Conservation (phyloP, 2,888 invertebrate species). For the Ormyrus thymus region DNA sequence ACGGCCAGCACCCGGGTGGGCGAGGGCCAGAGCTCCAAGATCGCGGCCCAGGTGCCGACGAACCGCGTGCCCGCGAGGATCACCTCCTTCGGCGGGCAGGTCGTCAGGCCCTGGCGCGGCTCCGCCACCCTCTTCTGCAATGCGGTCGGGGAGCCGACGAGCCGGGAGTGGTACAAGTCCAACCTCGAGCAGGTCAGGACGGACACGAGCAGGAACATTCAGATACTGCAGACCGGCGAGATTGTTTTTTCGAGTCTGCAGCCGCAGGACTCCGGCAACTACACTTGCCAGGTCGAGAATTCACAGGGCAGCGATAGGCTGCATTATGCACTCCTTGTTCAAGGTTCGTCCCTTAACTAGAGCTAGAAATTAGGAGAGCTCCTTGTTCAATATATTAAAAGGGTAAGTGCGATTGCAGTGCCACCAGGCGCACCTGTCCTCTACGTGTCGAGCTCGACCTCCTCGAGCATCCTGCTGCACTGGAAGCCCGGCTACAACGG, state of each 20-base stretch:
- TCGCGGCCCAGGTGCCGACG: constrained; percentile 81
- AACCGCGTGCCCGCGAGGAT: constrained; percentile 82
- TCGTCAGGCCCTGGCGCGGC: constrained; percentile 82
- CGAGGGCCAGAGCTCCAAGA: constrained; percentile 84
- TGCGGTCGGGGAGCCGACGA: constrained; percentile 80
- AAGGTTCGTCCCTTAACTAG: too few relatives aligned
- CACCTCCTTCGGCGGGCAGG: constrained; percentile 82
- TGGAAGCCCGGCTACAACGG: constrained; percentile 85
- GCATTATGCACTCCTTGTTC: constrained; percentile 81
- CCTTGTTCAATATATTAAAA: too few relatives aligned
- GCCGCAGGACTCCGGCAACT: constrained; percentile 82
- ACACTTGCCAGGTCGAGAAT: constrained; percentile 84
- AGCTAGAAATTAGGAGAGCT: too few relatives aligned
- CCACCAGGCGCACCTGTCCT: constrained; percentile 85
- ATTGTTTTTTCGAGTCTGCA: constrained; percentile 81
- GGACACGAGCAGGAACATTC: constrained; percentile 79
- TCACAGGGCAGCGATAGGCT: constrained; percentile 82
- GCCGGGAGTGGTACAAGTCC: constrained; percentile 81
- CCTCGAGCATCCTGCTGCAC: constrained; percentile 83
- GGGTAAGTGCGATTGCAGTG: too few relatives aligned
- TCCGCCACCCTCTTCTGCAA: constrained; percentile 81
- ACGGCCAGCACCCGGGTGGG: constrained; percentile 86
- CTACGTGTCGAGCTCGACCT: constrained; percentile 85
- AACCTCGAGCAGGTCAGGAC: constrained; percentile 78
- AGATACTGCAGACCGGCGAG: constrained; percentile 81